Evolutionary conservation across 2,888 invertebrate species (phyloP), one percentile per base, ranked within the genome.

Genomic region (Caprella mutica): DNA sequence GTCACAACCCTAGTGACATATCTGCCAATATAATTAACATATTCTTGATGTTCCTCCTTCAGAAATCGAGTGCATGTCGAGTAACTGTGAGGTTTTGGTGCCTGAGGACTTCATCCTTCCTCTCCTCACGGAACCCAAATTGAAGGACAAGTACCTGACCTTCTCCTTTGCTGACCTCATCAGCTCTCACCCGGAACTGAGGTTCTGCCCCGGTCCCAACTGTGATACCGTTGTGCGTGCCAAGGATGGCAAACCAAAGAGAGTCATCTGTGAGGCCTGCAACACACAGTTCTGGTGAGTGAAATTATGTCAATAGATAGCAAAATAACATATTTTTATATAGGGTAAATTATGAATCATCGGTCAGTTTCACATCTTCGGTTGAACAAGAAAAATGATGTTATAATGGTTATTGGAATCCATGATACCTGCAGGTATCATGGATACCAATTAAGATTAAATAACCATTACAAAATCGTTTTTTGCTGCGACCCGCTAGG

Each of bases 1-100:
- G n/a, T n/a, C n/a, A n/a, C n/a, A n/a, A n/a, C n/a, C n/a, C n/a
- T n/a, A n/a, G n/a, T n/a, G n/a, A n/a, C n/a, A n/a, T n/a, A n/a
- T n/a, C n/a, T n/a, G n/a, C n/a, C n/a, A n/a, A n/a, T n/a, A n/a
- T n/a, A n/a, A n/a, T n/a, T n/a, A n/a, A n/a, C n/a, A n/a, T n/a
- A n/a, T n/a, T n/a, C n/a, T 33, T 33, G 33, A 9, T 33, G 8
- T 14, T 33, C 33, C 27, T 52, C 26, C 65, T 68, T 80, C 83
- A 77, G 90, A 86, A 67, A 93, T 98, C 69, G 87, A 91, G 70
- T 98, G 98, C 75, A 98, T 98, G 97, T 91, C 90, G 46, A 84
- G 85, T 70, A 86, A 87, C 65, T 98, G 98, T 76, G 85, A 86
- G 71, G 84, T 96, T 39, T 78, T 93, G 67, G 91, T 88, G n/a